Conservation (phyloP, 2,797 vertebrate species). For the Tarsius wallacei region DNA sequence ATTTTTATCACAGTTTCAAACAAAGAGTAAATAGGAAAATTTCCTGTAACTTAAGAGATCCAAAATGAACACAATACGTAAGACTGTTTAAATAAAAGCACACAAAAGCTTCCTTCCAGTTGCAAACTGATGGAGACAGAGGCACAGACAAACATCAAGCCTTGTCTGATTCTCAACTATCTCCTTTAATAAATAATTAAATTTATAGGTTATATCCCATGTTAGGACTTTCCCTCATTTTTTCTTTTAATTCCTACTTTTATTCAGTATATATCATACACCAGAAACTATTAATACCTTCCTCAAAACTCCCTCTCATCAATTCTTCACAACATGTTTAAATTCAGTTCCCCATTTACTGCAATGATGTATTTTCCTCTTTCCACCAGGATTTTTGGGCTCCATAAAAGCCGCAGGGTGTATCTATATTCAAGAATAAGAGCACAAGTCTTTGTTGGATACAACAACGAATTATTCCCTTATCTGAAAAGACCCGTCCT, state of each 20-base stretch:
- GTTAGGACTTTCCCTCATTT: neutral
- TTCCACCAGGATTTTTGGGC: neutral
- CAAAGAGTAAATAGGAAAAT: neutral
- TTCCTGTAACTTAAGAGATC: neutral
- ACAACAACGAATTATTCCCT: neutral
- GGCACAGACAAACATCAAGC: neutral
- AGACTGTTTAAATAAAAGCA: neutral
- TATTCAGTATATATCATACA: neutral
- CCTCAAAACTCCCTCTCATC: neutral
- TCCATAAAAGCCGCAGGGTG: neutral
- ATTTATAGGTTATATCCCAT: neutral
- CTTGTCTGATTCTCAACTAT: neutral
- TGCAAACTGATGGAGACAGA: neutral
- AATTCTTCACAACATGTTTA: neutral
- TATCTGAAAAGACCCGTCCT: neutral
- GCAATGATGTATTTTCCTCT: neutral
- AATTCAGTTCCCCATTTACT: neutral
- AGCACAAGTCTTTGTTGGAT: neutral
- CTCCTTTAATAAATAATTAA: slow-evolving; percentile 1
- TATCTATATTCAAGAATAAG: neutral
- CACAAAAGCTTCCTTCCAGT: neutral
- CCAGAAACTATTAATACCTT: neutral
- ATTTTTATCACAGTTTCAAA: slow-evolving; percentile 11
- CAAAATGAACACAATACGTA: neutral
- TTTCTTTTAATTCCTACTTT: neutral